Evolutionary conservation across 1,140 invertebrate species (phyloP), one percentile per base, ranked within the genome.

Genomic region (Bombus sylvicola): DNA sequence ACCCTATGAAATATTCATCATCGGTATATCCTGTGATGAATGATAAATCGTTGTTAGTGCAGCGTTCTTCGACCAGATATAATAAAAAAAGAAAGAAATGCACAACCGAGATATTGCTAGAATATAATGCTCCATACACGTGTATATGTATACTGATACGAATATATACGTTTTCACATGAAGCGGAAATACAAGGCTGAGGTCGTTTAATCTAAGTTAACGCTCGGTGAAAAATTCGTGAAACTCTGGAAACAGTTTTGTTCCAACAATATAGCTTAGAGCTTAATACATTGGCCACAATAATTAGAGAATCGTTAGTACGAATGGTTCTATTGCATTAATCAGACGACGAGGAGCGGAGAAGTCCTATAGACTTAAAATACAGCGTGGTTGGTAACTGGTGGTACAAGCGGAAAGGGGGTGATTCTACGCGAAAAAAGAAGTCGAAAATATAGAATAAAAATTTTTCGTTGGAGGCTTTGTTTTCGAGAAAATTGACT

Each of bases 31-130:
- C 15, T 10, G n/a, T 47, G 72, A 74, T 74, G 72, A 74, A 74
- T 74, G 72, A 74, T 74, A 41, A 74, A 74, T 47, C 72, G n/a
- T 47, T 41, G 39, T 31, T 34, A 9, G 68, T 12, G 72, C 72
- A 41, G 3, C 9, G 8, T 31, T n/a, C 41, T n/a, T n/a, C 72
- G 47, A 13, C 8, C 8, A 37, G 34, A 25, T 10, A 25, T 10
- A 10, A 68, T 3, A 37, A 37, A 4, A 9, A 10, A 37, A 39
- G 15, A 39, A 69, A 28, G 15, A 39, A 39, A 39, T 2, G 34
- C 10, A 39, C 12, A 39, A 28, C 37, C 34, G 22, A 69, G 68
- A 39, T 69, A 69, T 39, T 69, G 68, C 10, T 39, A 10, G 68
- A 39, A 25, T 31, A 37, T 34, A 37, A 69, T 37, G 9, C 22